Percentiles rank a stretch among this genome's conserved stretches.
Conservation (phyloP, 2,797 vertebrate genomes). For the Megaceryle alcyon region DNA sequence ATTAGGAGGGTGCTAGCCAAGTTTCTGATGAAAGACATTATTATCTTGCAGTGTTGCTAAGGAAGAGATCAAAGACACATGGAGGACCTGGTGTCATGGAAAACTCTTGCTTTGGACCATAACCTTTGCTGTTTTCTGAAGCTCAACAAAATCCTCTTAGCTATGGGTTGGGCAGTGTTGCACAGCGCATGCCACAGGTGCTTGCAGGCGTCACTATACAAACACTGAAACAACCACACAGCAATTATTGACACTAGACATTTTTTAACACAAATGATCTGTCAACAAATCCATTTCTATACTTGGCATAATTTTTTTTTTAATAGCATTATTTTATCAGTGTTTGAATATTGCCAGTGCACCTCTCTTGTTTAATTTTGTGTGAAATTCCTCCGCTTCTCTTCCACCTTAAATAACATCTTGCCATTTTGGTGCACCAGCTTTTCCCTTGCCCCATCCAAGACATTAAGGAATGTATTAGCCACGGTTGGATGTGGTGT, state of each 20-base stretch:
- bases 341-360: neutral
- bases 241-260: neutral
- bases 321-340: neutral
- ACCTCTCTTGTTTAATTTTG: neutral
- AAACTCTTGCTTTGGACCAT: neutral
- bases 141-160: neutral
- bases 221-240: neutral
- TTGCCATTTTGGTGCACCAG: neutral
- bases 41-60: neutral
- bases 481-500: neutral
- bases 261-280: slow-evolving; percentile 4
- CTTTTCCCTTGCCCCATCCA: neutral
- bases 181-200: neutral
- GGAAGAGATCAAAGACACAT: neutral
- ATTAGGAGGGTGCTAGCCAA: neutral
- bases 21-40: neutral
- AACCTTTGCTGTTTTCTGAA: neutral
- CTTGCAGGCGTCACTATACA: neutral
- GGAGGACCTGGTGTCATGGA: neutral
- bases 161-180: neutral
- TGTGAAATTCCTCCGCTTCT: neutral
- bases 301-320: neutral
- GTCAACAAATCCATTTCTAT: neutral
- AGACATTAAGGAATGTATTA: neutral
- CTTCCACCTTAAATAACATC: neutral